Evolutionary conservation across 2,888 invertebrate genomes (phyloP), one percentile per base, ranked within the genome.

Genomic region (Anoplius nigerrimus): DNA sequence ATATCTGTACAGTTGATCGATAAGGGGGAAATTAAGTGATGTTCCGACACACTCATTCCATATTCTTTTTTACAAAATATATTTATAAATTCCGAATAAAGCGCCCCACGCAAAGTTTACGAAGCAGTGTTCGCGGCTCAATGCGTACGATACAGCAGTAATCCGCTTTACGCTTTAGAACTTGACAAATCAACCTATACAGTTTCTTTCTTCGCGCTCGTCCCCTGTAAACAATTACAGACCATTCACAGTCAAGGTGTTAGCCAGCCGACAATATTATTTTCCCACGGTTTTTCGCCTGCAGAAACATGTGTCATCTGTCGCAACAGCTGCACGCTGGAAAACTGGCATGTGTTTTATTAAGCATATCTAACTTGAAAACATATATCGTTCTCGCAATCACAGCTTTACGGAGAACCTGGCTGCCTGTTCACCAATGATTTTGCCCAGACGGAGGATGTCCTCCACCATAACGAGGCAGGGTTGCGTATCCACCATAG

Each of bases 401-500:
- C 67, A 66, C 70, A 67, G 48, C 46, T 34, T 52, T 16, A 52
- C 18, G 34, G 55, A 54, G 46, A 34, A 15, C 11, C 21, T 16
- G 46, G 8, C 62, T 27, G 18, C 18, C 4, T 16, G 0, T 70
- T 78, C 59, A 78, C 66, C 66, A 78, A 13, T 72, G 86, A 63
- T 84, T 83, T 48, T 75, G 80, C 4, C 81, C 81, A 54, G 77
- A 79, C 0, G 78, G 80, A 27, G 80, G 80, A 48, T 80, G 78
- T 11, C 74, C 64, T 54, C 84, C 84, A 34, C 79, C 74, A 8
- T 85, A 86, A 64, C 86, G 82, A 18, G 87, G 87, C 46, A 87
- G 45, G n/a, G 87, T 87, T 18, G 84, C 84, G n/a, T 80, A 87
- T 15, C 80, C 79, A 46, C 82, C 80, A 21, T 82, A 84, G 5